phyloP scores from a whole-genome alignment of 2,797 vertebrate genomes.

The Coreius guichenoti region DNA sequence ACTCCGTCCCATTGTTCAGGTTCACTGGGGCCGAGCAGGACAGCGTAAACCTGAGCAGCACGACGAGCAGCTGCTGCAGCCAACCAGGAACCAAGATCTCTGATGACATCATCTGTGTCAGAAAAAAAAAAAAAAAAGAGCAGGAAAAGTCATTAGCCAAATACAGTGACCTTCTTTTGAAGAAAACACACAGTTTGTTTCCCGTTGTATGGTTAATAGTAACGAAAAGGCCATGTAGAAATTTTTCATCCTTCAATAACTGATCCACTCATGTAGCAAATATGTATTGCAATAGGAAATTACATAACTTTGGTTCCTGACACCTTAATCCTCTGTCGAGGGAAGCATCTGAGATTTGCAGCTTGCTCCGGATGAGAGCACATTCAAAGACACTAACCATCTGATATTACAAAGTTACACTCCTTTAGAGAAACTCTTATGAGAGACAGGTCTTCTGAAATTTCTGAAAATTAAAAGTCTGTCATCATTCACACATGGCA shows the following conservation, averaged over 20 bases:
- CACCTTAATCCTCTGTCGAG: conserved; percentile 17
- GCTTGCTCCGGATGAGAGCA: not conserved
- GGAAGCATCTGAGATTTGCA: not conserved
- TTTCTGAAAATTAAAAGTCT: not conserved
- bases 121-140: conserved; percentile 60
- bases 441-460: not conserved
- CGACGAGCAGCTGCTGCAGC: conserved; percentile 75
- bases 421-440: not conserved
- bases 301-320: conserved; percentile 28
- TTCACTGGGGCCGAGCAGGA: conserved; percentile 68
- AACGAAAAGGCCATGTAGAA: not conserved
- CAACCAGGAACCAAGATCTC: conserved; percentile 72
- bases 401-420: not conserved
- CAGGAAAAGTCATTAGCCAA: conserved; percentile 44
- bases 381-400: conserved; percentile 5
- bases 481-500: not conserved
- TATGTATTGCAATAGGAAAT: conserved; percentile 22
- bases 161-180: not conserved
- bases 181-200: not conserved
- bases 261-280: conserved; percentile 28
- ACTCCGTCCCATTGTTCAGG: conserved; percentile 72
- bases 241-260: not conserved
- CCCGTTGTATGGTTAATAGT: not conserved
- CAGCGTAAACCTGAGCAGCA: conserved; percentile 75
- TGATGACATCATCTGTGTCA: conserved; percentile 79